Evolutionary conservation across 2,797 vertebrate genomes (phyloP).

Genomic region (Manis pentadactyla): DNA sequence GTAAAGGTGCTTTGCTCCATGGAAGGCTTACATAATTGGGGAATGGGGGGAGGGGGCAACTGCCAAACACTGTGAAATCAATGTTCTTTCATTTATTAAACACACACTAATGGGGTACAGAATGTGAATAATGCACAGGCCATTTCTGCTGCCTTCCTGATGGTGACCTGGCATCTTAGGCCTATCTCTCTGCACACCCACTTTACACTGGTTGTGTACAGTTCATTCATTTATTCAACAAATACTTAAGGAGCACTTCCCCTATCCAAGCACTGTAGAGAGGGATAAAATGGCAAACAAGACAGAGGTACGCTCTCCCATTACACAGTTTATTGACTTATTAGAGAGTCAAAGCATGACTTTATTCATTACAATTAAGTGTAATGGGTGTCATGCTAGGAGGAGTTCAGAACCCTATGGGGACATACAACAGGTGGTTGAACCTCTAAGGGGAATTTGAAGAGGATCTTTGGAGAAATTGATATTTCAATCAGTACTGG

Average conservation of each 20-base stretch:
- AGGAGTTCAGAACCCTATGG: neutral
- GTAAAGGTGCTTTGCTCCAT: neutral
- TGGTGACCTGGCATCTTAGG: neutral
- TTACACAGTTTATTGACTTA: neutral
- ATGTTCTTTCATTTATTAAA: constrained; percentile 43
- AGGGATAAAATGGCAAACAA: neutral
- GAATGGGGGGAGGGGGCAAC: neutral
- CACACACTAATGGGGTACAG: neutral
- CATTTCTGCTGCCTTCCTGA: neutral
- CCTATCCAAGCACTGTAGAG: neutral
- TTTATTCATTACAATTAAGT: neutral
- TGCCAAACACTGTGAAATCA: neutral
- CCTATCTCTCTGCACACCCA: neutral
- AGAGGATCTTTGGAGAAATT: neutral
- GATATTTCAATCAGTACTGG: neutral
- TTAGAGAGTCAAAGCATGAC: neutral
- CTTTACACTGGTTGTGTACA: neutral
- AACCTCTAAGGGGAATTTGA: neutral
- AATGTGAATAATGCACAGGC: neutral
- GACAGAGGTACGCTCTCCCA: neutral
- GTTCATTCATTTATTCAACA: neutral
- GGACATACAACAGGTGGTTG: neutral
- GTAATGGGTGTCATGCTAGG: neutral
- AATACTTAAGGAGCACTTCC: neutral
- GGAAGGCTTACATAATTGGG: neutral